A percentile compares a stretch with the other conserved stretches of the same genome.
phyloP scores from a whole-genome alignment of 2,797 vertebrate species.

The Chelon auratus region DNA sequence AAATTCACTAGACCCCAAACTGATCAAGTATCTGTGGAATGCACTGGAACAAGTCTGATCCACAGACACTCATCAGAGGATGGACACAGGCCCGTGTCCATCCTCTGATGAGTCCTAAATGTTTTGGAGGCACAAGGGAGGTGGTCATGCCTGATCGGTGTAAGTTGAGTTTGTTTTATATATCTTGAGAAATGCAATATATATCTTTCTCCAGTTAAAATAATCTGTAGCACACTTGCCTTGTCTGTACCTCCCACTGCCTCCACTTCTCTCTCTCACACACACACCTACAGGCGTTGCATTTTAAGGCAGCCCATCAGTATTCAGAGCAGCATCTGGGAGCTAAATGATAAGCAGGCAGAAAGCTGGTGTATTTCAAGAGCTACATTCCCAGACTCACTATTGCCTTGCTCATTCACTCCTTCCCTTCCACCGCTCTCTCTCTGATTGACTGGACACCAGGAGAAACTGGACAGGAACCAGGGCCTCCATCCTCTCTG shows the following conservation, averaged over 20 bases:
- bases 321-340: slow-evolving; percentile 68
- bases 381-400: slow-evolving; percentile 58
- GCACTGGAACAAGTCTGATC: too few species aligned
- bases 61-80: too few species aligned
- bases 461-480: slow-evolving; percentile 58
- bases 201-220: neutral
- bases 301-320: slow-evolving; percentile 67
- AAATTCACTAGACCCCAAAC: too few species aligned
- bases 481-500: slow-evolving; percentile 34
- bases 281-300: slow-evolving; percentile 15
- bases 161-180: neutral
- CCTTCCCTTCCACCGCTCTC: slow-evolving; percentile 28
- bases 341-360: slow-evolving; percentile 48
- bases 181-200: neutral
- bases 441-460: slow-evolving; percentile 22
- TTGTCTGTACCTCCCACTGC: slow-evolving; percentile 34
- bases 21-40: too few species aligned
- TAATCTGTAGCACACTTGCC: slow-evolving; percentile 10
- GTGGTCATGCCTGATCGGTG: too few species aligned
- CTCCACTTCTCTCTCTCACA: slow-evolving; percentile 17
- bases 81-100: too few species aligned
- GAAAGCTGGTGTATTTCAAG: slow-evolving; percentile 57
- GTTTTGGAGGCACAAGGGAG: too few species aligned
- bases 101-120: too few species aligned
- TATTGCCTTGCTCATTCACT: slow-evolving; percentile 35